Percentiles rank a stretch among this genome's conserved stretches.
Conservation (phyloP, 2,888 invertebrate genomes). For the Mesorhabditis belari region DNA sequence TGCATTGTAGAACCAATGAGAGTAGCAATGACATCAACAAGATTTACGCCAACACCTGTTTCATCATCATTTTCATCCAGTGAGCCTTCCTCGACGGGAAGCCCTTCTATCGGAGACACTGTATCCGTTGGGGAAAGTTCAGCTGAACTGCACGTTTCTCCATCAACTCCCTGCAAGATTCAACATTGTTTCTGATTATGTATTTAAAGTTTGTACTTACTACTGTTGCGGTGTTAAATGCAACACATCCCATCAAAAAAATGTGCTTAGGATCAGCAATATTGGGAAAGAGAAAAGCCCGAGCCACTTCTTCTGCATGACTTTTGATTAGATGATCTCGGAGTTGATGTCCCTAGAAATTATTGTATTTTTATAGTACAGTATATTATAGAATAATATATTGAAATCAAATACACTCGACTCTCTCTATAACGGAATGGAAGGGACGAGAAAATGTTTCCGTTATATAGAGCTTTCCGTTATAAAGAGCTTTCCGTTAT, state of each 20-base stretch:
- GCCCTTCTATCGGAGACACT: not conserved
- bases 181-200: too few relatives aligned
- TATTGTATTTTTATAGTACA: too few relatives aligned
- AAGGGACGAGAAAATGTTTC: too few relatives aligned
- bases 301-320: constrained; percentile 1
- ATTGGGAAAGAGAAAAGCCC: constrained; percentile 3
- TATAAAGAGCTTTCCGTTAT: too few relatives aligned
- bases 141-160: not conserved
- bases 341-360: not conserved
- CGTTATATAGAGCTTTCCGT: too few relatives aligned
- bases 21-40: constrained; percentile 8
- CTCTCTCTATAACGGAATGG: too few relatives aligned
- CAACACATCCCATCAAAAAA: not conserved
- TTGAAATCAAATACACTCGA: too few relatives aligned
- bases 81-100: not conserved
- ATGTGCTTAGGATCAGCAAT: not conserved
- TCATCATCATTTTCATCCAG: not conserved
- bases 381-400: too few relatives aligned
- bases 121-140: not conserved
- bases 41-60: not conserved
- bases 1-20: constrained; percentile 3
- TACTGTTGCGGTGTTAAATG: not conserved
- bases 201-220: not conserved
- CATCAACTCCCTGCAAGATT: not conserved
- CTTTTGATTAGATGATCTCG: constrained; percentile 3